phyloP scores from a whole-genome alignment of 2,113 vertebrate species.

The Falco punctatus region DNA sequence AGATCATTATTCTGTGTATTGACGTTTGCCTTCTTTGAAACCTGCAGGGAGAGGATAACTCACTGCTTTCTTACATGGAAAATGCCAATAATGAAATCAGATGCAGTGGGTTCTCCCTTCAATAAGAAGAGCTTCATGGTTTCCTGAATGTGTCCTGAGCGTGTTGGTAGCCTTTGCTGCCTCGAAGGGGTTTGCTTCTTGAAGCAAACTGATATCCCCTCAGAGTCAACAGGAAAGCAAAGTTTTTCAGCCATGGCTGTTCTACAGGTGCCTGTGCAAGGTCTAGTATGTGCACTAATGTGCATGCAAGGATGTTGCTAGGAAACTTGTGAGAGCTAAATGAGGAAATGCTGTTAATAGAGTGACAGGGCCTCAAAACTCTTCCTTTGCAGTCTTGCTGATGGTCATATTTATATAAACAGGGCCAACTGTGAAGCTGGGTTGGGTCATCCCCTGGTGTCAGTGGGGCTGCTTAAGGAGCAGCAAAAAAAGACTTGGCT shows the following conservation, averaged over 20 bases:
- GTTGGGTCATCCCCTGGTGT: background rate
- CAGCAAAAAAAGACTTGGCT: background rate
- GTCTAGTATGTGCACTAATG: constrained; percentile 33
- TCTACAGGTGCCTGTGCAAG: constrained; percentile 52
- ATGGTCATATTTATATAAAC: background rate
- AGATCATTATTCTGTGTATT: background rate
- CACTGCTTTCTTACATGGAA: background rate
- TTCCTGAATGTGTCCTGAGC: background rate
- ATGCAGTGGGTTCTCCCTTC: background rate
- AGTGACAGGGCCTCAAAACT: background rate
- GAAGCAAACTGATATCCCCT: constrained; percentile 12
- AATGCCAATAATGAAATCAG: background rate
- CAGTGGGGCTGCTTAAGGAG: background rate
- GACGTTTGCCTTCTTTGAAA: constrained; percentile 2
- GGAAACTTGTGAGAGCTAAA: constrained; percentile 62
- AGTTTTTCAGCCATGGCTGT: constrained; percentile 6
- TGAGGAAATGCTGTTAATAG: constrained; percentile 41
- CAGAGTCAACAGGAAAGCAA: background rate
- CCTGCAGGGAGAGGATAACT: background rate
- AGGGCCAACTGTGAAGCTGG: background rate
- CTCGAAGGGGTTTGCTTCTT: background rate
- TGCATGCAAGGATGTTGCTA: constrained; percentile 55
- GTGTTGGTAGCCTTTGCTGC: background rate
- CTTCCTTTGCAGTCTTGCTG: background rate
- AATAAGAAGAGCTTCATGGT: background rate